A percentile compares a stretch with the other conserved stretches of the same genome.
phyloP scores from a whole-genome alignment of 2,797 vertebrate genomes.

The Hemitrygon akajei region DNA sequence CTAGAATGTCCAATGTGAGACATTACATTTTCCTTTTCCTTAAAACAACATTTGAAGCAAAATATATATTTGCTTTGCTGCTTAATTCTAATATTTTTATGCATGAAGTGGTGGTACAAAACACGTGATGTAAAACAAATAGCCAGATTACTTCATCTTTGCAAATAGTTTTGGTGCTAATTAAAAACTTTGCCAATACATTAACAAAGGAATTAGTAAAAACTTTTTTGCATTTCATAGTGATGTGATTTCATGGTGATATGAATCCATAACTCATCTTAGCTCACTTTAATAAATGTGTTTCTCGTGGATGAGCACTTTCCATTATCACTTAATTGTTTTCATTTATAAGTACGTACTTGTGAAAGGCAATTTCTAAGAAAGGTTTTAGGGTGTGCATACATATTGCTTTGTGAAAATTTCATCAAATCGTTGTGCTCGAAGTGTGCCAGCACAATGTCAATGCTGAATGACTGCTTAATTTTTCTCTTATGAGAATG shows the following conservation, averaged over 20 bases:
- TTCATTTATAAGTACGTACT: background rate
- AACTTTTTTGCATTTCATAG: slow-evolving; percentile 20
- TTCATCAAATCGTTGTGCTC: background rate
- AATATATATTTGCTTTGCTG: background rate
- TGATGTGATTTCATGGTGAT: background rate
- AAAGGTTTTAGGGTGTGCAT: background rate
- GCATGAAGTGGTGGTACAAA: background rate
- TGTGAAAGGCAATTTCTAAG: background rate
- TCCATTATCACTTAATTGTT: slow-evolving; percentile 18
- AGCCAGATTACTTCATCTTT: background rate
- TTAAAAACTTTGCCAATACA: background rate
- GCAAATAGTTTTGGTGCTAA: background rate
- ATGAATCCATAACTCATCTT: slow-evolving; percentile 3
- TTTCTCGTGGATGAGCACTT: slow-evolving; percentile 8
- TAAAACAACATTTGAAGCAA: background rate
- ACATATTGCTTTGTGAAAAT: background rate
- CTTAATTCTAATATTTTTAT: background rate
- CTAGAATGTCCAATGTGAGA: background rate
- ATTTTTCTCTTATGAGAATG: slow-evolving; percentile 18
- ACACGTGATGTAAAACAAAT: background rate
- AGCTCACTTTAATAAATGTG: background rate
- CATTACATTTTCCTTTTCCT: background rate
- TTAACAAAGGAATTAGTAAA: slow-evolving; percentile 23
- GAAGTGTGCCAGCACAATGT: background rate
- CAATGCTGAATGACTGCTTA: background rate